These are phyloP conservation scores for Probaryconus sp. DNA, from an alignment of 1,140 invertebrate species.

Conservation along the genomic window DNA sequence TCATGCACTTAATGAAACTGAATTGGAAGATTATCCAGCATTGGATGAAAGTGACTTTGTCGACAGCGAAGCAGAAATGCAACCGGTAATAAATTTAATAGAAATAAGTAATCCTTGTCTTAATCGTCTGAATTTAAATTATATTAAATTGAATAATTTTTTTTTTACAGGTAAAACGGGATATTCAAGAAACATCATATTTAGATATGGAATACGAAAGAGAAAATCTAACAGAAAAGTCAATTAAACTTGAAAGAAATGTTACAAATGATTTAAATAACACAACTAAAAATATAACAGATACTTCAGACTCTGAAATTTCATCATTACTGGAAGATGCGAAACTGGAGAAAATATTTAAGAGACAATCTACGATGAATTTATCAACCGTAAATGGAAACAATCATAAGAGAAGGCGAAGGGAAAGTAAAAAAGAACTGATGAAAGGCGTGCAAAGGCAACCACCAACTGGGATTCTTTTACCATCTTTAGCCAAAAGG, in stretches of 20 bases:
- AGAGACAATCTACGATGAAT: constrained; percentile 44
- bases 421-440: constrained; percentile 43
- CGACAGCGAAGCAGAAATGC: constrained; percentile 39
- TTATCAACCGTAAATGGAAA: background rate
- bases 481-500: constrained; percentile 69
- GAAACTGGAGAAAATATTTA: constrained; percentile 55
- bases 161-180: too few relatives aligned
- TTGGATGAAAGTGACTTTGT: constrained; percentile 59
- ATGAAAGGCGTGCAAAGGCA: constrained; percentile 72
- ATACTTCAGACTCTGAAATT: constrained; percentile 8
- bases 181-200: constrained; percentile 4
- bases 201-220: constrained; percentile 29
- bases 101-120: constrained; percentile 18
- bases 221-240: constrained; percentile 4
- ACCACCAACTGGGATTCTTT: constrained; percentile 72
- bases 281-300: constrained; percentile 25
- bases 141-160: too few relatives aligned
- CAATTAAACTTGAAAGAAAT: too few relatives aligned
- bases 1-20: constrained; percentile 6
- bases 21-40: constrained; percentile 45
- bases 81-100: too few relatives aligned
- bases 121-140: background rate
- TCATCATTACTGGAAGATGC: constrained; percentile 27
- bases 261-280: constrained; percentile 50
- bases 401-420: constrained; percentile 2